Conservation (phyloP, 2,113 vertebrate genomes). For the Dicerorhinus sumatrensis region DNA sequence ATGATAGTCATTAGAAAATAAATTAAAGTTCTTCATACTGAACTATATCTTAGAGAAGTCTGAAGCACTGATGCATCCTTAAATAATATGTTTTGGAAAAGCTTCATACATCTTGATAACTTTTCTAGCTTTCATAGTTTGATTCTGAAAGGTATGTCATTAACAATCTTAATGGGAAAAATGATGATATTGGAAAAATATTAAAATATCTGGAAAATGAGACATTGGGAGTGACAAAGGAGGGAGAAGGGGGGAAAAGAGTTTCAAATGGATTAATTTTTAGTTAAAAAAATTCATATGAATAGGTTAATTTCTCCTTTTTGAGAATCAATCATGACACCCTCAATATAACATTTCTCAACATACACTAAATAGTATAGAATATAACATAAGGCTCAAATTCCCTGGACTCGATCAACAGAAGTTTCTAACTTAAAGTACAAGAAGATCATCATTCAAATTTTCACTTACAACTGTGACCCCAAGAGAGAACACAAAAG, state of each 20-base stretch:
- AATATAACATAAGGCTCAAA: neutral
- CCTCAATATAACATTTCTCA: neutral
- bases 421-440: neutral
- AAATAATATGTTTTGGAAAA: neutral
- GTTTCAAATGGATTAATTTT: neutral
- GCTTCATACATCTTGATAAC: slow-evolving; percentile 8
- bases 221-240: neutral
- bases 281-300: neutral
- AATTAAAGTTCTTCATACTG: neutral
- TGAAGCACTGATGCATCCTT: neutral
- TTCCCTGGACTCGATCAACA: neutral
- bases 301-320: neutral
- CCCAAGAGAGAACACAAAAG: neutral
- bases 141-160: neutral
- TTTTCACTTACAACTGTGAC: neutral
- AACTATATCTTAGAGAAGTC: neutral
- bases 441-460: neutral
- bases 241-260: neutral
- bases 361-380: neutral
- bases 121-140: neutral
- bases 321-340: neutral
- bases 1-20: slow-evolving; percentile 49
- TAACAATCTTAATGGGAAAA: slow-evolving; percentile 34
- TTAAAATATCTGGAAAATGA: slow-evolving; percentile 2
- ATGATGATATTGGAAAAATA: neutral